These are phyloP conservation scores for Cheilosia grossa DNA, from an alignment of 2,888 invertebrate genomes.

Conservation along the genomic window DNA sequence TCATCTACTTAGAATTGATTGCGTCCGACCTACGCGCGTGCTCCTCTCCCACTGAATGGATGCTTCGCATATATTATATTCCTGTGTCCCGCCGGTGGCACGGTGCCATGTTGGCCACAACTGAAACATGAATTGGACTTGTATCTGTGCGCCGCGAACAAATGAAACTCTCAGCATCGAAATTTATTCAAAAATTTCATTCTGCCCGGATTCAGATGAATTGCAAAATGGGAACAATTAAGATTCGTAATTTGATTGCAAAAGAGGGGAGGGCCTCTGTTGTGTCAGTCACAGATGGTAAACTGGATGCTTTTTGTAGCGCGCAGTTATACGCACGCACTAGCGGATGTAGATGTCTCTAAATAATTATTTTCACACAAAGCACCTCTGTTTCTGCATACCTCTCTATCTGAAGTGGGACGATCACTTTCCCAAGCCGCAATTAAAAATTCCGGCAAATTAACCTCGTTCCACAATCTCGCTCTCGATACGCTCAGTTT, in stretches of 20 bases:
- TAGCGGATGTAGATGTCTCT: constrained; percentile 18
- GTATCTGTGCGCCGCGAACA: constrained; percentile 46
- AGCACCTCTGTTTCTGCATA: constrained; percentile 4
- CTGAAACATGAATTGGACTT: constrained; percentile 56
- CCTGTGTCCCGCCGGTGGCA: constrained; percentile 44
- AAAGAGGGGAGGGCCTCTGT: constrained; percentile 41
- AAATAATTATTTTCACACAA: constrained; percentile 56
- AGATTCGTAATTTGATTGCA: constrained; percentile 76
- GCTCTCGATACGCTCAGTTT: constrained; percentile 72
- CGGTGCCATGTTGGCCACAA: constrained; percentile 55
- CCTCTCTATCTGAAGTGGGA: constrained; percentile 39
- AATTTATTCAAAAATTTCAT: constrained; percentile 74
- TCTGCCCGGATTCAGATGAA: constrained; percentile 73
- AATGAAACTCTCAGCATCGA: constrained; percentile 72
- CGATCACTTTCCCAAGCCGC: constrained; percentile 65
- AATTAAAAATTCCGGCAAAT: constrained; percentile 72
- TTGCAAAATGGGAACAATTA: constrained; percentile 76
- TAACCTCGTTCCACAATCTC: constrained; percentile 73
- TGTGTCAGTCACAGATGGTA: constrained; percentile 55
- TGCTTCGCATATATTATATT: constrained; percentile 29
- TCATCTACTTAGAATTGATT: constrained; percentile 83
- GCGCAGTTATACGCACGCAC: not conserved
- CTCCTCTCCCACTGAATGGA: constrained; percentile 68
- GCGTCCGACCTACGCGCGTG: constrained; percentile 75
- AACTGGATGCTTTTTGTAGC: constrained; percentile 61